Base-by-base conservation (phyloP, 2,113 vertebrate genomes). In the Jaculus jaculus region DNA sequence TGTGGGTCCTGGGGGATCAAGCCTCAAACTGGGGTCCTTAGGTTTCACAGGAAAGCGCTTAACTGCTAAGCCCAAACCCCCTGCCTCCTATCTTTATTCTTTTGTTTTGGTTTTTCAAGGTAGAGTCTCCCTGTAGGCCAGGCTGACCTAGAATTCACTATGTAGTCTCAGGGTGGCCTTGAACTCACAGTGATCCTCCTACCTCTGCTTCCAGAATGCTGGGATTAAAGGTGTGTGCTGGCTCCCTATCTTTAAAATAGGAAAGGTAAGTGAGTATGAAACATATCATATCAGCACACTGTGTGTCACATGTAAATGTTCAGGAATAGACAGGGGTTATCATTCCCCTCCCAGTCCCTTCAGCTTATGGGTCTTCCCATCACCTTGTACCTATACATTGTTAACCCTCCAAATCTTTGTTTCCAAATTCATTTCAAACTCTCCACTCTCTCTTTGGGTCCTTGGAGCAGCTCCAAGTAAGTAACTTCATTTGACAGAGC, bases 201-300 rank as follows among this genome's bases (percentile, higher is more conserved):
- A 47, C 42, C 42, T 47, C 42, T 47, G 42, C 42, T 8, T 47
- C 42, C 42, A 5, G 8, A 6, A 8, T 47, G 42, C 42, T 47
- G 42, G 42, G 42, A 47, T 47, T 47, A 47, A 47, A 47, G 42
- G 42, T 47, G 42, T 47, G 42, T 47, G 42, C 42, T 47, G 42
- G 42, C 63, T 81, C 61, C 13, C 30, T 88, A 61, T 66, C 75
- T 95, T 87, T 93, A 94, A 83, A 74, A 84, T 7, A 24, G 61
- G 65, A 26, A 81, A 18, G 51, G 37, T 60, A 47, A 12, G 3
- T 88, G 68, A 89, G 47, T 78, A 66, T 30, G 60, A 82, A 63
- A 77, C 32, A 65, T n/a, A 16, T 54, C 42, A 47, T 7, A 54
- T 11, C 77, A 81, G 7, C 15, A 47, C 8, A 39, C 7, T 8